Evolutionary conservation across 2,888 invertebrate species (phyloP).

Genomic region (Drosophila infuscata): DNA sequence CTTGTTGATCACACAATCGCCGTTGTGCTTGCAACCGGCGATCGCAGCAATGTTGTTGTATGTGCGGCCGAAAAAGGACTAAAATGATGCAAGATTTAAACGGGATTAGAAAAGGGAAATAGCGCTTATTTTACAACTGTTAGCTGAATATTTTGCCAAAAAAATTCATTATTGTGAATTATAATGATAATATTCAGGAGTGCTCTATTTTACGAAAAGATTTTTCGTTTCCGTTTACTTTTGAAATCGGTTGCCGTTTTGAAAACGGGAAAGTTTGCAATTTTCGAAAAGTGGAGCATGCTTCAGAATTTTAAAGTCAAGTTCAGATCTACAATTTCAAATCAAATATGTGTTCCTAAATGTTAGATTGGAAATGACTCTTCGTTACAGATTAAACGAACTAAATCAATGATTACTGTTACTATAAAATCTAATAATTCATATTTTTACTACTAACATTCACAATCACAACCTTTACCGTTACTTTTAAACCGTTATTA

Average conservation of each 20-base stretch:
- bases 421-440: neutral
- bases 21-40: slow-evolving; percentile 96
- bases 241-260: too few relatives aligned
- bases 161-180: too few relatives aligned
- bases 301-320: neutral
- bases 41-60: slow-evolving; percentile 96
- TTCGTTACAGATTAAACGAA: neutral
- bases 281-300: too few relatives aligned
- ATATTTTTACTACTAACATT: neutral
- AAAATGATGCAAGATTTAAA: slow-evolving; percentile 84
- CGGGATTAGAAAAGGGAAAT: neutral
- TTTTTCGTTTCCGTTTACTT: too few relatives aligned
- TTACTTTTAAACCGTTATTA: neutral
- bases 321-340: neutral
- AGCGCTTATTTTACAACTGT: neutral
- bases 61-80: slow-evolving; percentile 97
- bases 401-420: neutral
- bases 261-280: too few relatives aligned
- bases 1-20: slow-evolving; percentile 95
- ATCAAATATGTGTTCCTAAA: neutral
- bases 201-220: too few relatives aligned
- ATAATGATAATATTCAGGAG: too few relatives aligned
- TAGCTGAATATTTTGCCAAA: neutral
- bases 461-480: neutral
- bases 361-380: neutral